phyloP scores from a whole-genome alignment of 2,113 vertebrate species.

The Pachycephala philippinensis region DNA sequence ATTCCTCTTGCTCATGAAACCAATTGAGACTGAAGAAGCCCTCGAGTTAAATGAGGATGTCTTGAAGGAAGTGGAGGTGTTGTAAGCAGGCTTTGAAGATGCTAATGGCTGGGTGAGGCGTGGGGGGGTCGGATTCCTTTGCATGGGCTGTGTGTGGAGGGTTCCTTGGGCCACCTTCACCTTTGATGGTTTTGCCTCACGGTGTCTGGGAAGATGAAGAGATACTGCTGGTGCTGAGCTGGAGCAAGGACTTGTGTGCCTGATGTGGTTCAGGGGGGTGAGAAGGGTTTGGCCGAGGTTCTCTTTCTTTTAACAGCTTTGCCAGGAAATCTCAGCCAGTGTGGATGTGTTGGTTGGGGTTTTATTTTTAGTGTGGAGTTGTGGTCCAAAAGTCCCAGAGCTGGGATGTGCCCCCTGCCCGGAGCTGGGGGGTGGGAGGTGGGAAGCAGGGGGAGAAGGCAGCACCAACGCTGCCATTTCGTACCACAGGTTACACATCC shows the following conservation, averaged over 20 bases:
- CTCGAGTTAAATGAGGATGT: neutral
- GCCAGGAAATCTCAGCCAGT: neutral
- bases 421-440: neutral
- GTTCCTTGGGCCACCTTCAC: neutral
- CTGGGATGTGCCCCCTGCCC: neutral
- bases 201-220: neutral
- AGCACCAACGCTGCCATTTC: rapidly evolving
- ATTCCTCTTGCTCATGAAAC: neutral
- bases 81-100: neutral
- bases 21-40: neutral
- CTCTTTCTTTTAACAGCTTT: neutral
- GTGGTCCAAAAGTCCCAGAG: neutral
- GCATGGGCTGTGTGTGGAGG: rapidly evolving
- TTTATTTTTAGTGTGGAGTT: neutral
- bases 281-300: neutral
- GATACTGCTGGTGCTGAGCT: neutral
- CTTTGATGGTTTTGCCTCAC: neutral
- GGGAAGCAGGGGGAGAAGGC: neutral
- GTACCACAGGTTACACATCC: rapidly evolving
- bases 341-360: neutral
- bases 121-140: neutral
- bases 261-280: neutral
- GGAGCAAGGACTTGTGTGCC: neutral
- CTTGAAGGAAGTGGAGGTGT: neutral
- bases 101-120: neutral